Evolutionary conservation across 2,113 vertebrate genomes (phyloP).

Genomic region (Antechinus flavipes): DNA sequence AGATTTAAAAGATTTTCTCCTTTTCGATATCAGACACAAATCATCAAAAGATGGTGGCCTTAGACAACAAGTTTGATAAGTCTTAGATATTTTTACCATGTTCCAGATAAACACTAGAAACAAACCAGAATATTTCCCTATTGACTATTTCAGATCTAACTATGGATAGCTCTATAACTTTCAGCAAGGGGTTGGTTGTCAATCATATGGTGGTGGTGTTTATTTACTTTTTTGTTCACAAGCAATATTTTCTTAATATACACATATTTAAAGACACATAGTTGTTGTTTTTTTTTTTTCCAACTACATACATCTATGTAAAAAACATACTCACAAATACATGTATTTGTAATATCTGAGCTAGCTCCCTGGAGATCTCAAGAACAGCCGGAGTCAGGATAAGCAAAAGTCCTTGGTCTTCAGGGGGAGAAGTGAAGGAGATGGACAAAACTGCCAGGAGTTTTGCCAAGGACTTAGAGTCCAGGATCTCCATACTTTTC

Average conservation of each 20-base stretch:
- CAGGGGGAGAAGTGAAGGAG: no score
- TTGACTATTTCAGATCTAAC: neutral
- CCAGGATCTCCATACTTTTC: no score
- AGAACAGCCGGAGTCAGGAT: no score
- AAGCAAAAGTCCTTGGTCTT: no score
- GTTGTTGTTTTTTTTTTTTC: no score
- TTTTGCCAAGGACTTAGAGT: no score
- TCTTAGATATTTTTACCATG: neutral
- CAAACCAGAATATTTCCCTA: neutral
- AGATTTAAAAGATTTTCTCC: neutral
- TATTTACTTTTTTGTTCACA: neutral
- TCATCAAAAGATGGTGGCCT: neutral
- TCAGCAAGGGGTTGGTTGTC: neutral
- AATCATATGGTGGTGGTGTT: neutral
- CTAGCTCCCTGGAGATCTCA: no score
- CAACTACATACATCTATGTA: no score
- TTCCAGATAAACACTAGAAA: neutral
- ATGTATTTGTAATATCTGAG: no score
- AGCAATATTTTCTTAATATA: neutral
- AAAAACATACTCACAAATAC: no score
- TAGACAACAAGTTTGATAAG: neutral
- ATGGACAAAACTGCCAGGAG: no score
- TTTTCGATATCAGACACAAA: neutral
- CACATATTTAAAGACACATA: constrained; percentile 3
- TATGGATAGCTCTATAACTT: neutral